Evolutionary conservation across 2,888 invertebrate species (phyloP).

Genomic region (Tipula confusa): DNA sequence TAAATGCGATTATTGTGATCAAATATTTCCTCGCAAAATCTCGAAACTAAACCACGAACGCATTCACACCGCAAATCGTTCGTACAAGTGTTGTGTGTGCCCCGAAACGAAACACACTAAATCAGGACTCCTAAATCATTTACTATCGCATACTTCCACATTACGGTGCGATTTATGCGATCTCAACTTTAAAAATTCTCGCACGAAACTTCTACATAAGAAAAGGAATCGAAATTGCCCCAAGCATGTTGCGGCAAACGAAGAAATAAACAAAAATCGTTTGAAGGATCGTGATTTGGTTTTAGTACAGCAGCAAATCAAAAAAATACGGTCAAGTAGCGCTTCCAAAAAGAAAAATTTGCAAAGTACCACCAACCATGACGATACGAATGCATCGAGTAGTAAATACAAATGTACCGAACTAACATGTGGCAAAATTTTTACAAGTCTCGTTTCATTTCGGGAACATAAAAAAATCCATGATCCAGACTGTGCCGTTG

Average conservation of each 20-base stretch:
- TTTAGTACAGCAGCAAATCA: neutral
- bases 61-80: neutral
- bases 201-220: neutral
- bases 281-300: neutral
- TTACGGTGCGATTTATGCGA: neutral
- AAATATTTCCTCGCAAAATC: neutral
- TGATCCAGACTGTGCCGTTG: neutral
- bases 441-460: neutral
- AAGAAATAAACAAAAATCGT: neutral
- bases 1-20: neutral
- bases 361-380: too few species aligned
- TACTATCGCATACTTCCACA: neutral
- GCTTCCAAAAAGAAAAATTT: neutral
- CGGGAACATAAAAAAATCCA: neutral
- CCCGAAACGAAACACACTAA: neutral
- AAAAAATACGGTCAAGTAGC: neutral
- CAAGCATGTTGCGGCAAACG: neutral
- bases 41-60: neutral
- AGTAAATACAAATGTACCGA: neutral
- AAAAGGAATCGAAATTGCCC: neutral
- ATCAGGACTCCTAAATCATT: neutral
- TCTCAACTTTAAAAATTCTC: neutral
- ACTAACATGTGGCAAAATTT: neutral
- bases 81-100: neutral
- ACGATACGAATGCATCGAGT: neutral